Percentiles rank a stretch among this genome's conserved stretches.
Evolutionary conservation across 1,140 invertebrate species (phyloP).

Genomic region (Pseudoatta argentina): DNA sequence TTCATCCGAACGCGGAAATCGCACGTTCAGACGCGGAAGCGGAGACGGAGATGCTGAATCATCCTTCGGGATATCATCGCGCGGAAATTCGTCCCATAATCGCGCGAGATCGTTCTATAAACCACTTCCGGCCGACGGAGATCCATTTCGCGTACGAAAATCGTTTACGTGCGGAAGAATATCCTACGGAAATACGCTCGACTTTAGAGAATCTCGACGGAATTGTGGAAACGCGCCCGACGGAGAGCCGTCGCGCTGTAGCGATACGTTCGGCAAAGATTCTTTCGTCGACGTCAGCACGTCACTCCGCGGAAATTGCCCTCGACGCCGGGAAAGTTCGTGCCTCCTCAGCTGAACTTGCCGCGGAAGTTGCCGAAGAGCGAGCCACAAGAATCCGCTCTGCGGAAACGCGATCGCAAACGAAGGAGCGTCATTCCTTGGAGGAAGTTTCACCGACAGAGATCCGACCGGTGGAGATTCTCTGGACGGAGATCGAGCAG

Average conservation of each 20-base stretch:
- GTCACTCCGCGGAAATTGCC: slow-evolving; percentile 14
- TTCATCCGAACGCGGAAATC: slow-evolving; percentile 30
- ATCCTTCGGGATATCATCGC: slow-evolving; percentile 1
- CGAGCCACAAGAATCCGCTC: not conserved
- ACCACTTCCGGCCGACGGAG: slow-evolving; percentile 16
- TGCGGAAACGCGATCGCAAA: slow-evolving; percentile 9
- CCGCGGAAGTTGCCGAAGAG: not conserved
- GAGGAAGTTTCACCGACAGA: slow-evolving; percentile 23
- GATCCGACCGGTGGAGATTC: not conserved
- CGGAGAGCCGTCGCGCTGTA: not conserved
- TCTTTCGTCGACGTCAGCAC: not conserved
- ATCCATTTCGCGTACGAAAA: slow-evolving; percentile 16
- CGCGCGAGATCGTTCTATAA: slow-evolving; percentile 1
- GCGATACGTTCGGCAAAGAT: slow-evolving; percentile 12
- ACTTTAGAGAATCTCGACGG: not conserved
- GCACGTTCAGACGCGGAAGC: not conserved
- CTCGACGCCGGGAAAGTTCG: not conserved
- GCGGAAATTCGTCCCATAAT: slow-evolving; percentile 21
- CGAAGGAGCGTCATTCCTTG: not conserved
- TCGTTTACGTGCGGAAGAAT: not conserved
- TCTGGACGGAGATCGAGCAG: slow-evolving; percentile 74
- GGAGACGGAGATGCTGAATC: not conserved
- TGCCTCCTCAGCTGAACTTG: not conserved
- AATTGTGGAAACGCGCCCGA: not conserved
- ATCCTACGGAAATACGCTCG: not conserved